phyloP scores from a whole-genome alignment of 2,113 vertebrate species.

The Sinocyclocheilus anophthalmus region DNA sequence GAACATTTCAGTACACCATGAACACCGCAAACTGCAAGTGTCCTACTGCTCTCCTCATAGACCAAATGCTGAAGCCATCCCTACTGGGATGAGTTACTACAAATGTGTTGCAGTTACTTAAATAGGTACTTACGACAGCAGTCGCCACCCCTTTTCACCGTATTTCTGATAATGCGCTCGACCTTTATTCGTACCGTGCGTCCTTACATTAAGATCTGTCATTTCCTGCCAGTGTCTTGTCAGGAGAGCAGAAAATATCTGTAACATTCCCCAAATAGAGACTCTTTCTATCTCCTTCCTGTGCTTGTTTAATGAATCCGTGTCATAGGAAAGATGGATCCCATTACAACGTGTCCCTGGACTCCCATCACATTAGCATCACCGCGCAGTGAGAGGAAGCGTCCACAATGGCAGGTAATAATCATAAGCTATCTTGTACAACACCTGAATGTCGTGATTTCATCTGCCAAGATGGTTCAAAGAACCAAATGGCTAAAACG shows the following conservation, averaged over 20 bases:
- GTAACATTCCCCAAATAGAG: constrained; percentile 8
- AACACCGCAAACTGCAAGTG: neutral
- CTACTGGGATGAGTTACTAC: neutral
- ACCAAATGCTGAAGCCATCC: neutral
- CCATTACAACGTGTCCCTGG: constrained; percentile 31
- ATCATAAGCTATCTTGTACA: constrained; percentile 51
- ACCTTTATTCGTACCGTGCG: neutral
- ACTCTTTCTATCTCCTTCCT: constrained; percentile 12
- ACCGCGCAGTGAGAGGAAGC: neutral
- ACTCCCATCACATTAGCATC: constrained; percentile 49
- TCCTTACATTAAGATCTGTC: constrained; percentile 45
- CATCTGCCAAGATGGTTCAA: constrained; percentile 41
- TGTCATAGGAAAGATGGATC: constrained; percentile 33
- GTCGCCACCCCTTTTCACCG: neutral
- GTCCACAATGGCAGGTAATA: constrained; percentile 42
- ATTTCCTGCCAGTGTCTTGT: constrained; percentile 32
- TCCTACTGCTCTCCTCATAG: neutral
- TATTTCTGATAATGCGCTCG: constrained; percentile 7
- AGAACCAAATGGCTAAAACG: constrained; percentile 42
- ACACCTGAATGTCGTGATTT: constrained; percentile 49
- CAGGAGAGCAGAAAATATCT: constrained; percentile 16
- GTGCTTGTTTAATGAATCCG: constrained; percentile 16
- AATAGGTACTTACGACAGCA: neutral
- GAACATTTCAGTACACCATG: neutral
- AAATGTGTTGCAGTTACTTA: constrained; percentile 15